Base-by-base conservation (phyloP, 2,888 invertebrate species). In the Ophioninae sp. region DNA sequence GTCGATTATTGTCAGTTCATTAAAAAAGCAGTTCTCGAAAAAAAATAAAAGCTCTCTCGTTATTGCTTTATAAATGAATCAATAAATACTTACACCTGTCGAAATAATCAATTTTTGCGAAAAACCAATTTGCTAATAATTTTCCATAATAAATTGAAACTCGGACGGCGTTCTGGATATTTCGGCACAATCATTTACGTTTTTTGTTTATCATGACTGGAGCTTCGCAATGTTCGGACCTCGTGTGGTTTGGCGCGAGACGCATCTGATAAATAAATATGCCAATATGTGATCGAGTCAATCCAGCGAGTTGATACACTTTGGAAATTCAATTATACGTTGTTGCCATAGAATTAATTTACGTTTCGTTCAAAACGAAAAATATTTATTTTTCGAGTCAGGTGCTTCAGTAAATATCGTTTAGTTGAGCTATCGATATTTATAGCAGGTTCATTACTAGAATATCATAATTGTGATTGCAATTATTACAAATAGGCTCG, bases 281-380 rank as follows among this genome's bases (percentile, higher is more conserved):
- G 56, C 6, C 20, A 21, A 76, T 67, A 59, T 23, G 41, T 61
- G 23, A 59, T 8, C 39, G 20, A 7, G 39, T 17, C 50, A 30
- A 65, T 39, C 7, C 64, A 20, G 30, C 37, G 21, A n/a, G 41
- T 20, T 8, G 23, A 59, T 76, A 41, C 44, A 61, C 59, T 68
- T 68, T 44, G 17, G 20, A 44, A 68, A 77, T 77, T 61, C 8
- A 41, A 77, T 69, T 68, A 68, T n/a, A 13, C 21, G 21, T 61
- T 50, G 50, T 50, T 50, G 13, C 17, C 20, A 75, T 37, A 59
- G 30, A 70, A 68, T 69, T 61, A 69, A 61, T 61, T 77, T 68
- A 61, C 61, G 39, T 65, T 67, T 67, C 75, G 41, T 50, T 44
- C 20, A 1, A 44, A 8, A 39, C 17, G 21, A 76, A 76, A 67